Base-by-base conservation (phyloP, 2,888 invertebrate species). In the Cephus sareptanus region DNA sequence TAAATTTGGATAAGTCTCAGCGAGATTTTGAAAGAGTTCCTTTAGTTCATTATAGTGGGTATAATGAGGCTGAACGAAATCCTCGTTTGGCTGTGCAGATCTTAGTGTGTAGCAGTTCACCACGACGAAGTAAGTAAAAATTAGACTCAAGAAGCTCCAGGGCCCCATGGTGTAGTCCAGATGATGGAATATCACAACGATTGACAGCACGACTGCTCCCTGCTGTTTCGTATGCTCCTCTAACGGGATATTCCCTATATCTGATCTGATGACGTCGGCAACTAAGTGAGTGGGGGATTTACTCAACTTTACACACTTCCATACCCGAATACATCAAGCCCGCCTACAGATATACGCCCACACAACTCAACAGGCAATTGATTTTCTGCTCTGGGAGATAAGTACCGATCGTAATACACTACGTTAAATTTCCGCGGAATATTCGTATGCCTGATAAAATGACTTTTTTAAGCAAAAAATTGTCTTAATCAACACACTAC, bases 11-110 rank as follows among this genome's bases (percentile, higher is more conserved):
- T 95, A 96, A 0, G 93, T 92, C 69, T 92, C 89, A 83, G 94
- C 94, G 40, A 97, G 92, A 70, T 94, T 92, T 70, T 93, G 92
- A 75, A 96, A 94, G 76, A 96, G 90, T 81, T 93, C 93, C 70
- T 94, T 94, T 73, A 97, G 92, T 81, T 96, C 95, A 40, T 95
- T 94, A 88, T 97, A 96, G 84, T 94, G 94, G 23, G 94, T 94
- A 89, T 97, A 97, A 34, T 85, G 87, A 4, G 89, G 87, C 71
- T 77, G 79, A 30, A 90, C 80, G 74, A 90, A 91, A 69, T 88
- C 84, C 77, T 91, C 89, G 75, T 80, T 84, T 12, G 71, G 71
- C 71, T 71, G 33, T 34, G 71, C 31, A 31, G 71, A 71, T 71
- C 31, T 71, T 1, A 71, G 71, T 12, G 71, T 33, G 12, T 71